phyloP scores from a whole-genome alignment of 1,140 invertebrate genomes.

The Bombus polaris region DNA sequence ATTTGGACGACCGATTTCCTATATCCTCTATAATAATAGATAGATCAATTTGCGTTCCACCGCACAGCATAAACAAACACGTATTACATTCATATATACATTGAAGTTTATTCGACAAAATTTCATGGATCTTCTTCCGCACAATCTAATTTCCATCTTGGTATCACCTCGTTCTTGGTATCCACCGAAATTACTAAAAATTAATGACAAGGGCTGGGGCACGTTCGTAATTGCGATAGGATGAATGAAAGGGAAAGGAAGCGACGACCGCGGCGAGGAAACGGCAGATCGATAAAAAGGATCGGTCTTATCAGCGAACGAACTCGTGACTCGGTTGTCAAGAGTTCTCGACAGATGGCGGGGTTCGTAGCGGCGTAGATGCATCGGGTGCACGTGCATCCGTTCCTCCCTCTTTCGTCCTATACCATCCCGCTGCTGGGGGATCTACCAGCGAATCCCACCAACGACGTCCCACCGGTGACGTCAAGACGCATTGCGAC shows the following conservation, averaged over 20 bases:
- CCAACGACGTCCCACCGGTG: conserved; percentile 73
- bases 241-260: not conserved
- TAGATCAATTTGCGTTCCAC: too few species aligned
- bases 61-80: too few species aligned
- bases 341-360: conserved; percentile 65
- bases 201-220: not conserved
- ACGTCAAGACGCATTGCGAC: conserved; percentile 82
- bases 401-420: conserved; percentile 51
- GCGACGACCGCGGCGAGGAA: too few species aligned
- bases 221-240: not conserved
- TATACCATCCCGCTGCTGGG: conserved; percentile 38
- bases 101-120: too few species aligned
- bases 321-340: not conserved
- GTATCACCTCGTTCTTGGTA: too few species aligned
- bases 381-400: conserved; percentile 57
- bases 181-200: too few species aligned
- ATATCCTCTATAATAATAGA: not conserved
- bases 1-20: not conserved
- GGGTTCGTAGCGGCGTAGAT: conserved; percentile 48
- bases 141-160: too few species aligned
- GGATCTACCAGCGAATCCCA: conserved; percentile 68
- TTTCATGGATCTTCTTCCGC: too few species aligned
- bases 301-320: conserved; percentile 58
- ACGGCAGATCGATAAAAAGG: conserved; percentile 12
- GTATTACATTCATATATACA: too few species aligned